phyloP scores from a whole-genome alignment of 2,797 vertebrate species.

The Setipinna tenuifilis region DNA sequence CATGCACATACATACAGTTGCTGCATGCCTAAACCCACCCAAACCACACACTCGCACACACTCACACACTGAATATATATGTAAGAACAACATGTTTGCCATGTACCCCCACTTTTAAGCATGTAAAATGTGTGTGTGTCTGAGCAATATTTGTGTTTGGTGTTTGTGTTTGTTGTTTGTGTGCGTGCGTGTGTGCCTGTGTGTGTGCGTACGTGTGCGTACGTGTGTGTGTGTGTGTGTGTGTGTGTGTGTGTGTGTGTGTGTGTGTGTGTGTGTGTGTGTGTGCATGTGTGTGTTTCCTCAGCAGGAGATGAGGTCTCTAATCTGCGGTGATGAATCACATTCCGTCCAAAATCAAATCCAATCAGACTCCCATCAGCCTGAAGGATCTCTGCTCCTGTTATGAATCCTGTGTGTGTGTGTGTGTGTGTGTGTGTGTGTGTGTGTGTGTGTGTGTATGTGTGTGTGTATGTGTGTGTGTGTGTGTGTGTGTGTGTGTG shows the following conservation, averaged over 20 bases:
- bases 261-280: not conserved
- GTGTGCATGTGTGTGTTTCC: conserved; percentile 1
- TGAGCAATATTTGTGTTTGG: too few species aligned
- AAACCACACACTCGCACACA: too few species aligned
- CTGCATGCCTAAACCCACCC: not conserved
- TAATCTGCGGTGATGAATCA: not conserved
- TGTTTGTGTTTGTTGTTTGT: not conserved
- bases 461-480: not conserved
- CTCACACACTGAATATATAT: not conserved
- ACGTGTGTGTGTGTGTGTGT: not conserved
- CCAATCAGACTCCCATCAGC: not conserved
- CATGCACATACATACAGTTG: not conserved
- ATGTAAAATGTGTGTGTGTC: too few species aligned
- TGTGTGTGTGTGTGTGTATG: not conserved
- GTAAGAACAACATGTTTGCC: not conserved
- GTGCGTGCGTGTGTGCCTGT: not conserved
- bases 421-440: not conserved
- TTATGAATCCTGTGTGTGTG: not conserved
- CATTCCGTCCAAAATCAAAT: conserved; percentile 6
- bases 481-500: not conserved
- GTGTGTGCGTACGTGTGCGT: not conserved
- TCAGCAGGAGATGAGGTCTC: not conserved
- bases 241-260: not conserved
- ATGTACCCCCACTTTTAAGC: not conserved
- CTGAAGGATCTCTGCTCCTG: not conserved